These are phyloP conservation scores for Plebejus argus DNA, from an alignment of 2,888 invertebrate species.

Conservation along the genomic window DNA sequence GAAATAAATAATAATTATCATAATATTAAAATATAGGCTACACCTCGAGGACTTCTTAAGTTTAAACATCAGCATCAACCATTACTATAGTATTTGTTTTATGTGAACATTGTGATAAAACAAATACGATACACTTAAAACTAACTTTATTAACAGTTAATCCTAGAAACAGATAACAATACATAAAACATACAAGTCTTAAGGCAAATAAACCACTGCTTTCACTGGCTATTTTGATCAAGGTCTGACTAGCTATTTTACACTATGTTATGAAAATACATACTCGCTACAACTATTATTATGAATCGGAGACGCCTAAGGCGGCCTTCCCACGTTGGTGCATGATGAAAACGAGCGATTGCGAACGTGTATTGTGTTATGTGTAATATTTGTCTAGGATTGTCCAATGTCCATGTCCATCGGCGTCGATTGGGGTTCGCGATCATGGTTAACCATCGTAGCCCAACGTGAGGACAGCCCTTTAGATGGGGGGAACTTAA, in stretches of 20 bases:
- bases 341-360: not conserved
- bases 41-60: not conserved
- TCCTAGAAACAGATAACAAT: slow-evolving; percentile 33
- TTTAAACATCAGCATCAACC: not conserved
- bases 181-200: slow-evolving; percentile 33
- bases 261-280: slow-evolving; percentile 35
- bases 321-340: not conserved
- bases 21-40: not conserved
- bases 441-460: not conserved
- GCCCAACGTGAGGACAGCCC: not conserved
- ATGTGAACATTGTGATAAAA: slow-evolving; percentile 32
- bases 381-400: not conserved
- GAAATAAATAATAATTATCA: not conserved
- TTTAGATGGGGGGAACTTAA: slow-evolving; percentile 19
- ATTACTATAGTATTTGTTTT: slow-evolving; percentile 49
- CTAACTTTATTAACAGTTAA: slow-evolving; percentile 30
- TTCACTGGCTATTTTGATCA: slow-evolving; percentile 33
- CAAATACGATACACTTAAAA: slow-evolving; percentile 21
- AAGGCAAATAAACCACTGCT: slow-evolving; percentile 31
- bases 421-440: not conserved
- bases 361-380: not conserved
- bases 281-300: slow-evolving; percentile 29
- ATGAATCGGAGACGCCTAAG: slow-evolving; percentile 24
- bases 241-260: slow-evolving; percentile 44
- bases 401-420: too few relatives aligned